Conservation (phyloP, 2,888 invertebrate genomes). For the Carabus problematicus region DNA sequence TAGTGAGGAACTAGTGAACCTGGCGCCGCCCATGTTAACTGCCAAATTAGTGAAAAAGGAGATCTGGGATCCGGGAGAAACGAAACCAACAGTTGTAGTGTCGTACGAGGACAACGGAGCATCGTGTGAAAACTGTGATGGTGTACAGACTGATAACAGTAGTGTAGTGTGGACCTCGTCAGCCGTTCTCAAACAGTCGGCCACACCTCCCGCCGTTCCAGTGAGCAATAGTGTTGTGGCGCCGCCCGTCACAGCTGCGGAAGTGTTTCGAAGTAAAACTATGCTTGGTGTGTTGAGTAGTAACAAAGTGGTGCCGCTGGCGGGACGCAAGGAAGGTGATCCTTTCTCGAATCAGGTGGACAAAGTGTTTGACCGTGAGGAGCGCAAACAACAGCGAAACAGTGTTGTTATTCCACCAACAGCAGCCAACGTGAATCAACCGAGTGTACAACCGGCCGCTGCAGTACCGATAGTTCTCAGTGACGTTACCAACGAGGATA, state of each 20-base stretch:
- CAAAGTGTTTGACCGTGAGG: slow-evolving; percentile 74
- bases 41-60: slow-evolving; percentile 63
- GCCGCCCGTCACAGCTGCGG: slow-evolving; percentile 43
- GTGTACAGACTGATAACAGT: slow-evolving; percentile 51
- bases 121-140: slow-evolving; percentile 56
- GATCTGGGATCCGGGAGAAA: slow-evolving; percentile 74
- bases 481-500: slow-evolving; percentile 49
- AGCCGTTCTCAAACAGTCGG: slow-evolving; percentile 51
- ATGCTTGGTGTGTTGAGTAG: slow-evolving; percentile 48
- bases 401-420: slow-evolving; percentile 49
- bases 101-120: slow-evolving; percentile 20
- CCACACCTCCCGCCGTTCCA: slow-evolving; percentile 13
- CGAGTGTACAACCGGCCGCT: slow-evolving; percentile 31
- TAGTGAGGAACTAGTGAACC: slow-evolving; percentile 42
- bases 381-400: slow-evolving; percentile 59
- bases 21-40: slow-evolving; percentile 51
- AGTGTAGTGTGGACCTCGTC: slow-evolving; percentile 63
- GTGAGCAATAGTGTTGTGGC: slow-evolving; percentile 25
- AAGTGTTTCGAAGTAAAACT: slow-evolving; percentile 61
- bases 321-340: slow-evolving; percentile 62
- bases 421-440: too few relatives aligned
- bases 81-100: slow-evolving; percentile 45
- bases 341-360: slow-evolving; percentile 75
- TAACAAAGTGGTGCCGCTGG: slow-evolving; percentile 53
- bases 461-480: slow-evolving; percentile 52